Evolutionary conservation across 2,113 vertebrate genomes (phyloP), one percentile per base, ranked within the genome.

Genomic region (Antechinus stuartii): DNA sequence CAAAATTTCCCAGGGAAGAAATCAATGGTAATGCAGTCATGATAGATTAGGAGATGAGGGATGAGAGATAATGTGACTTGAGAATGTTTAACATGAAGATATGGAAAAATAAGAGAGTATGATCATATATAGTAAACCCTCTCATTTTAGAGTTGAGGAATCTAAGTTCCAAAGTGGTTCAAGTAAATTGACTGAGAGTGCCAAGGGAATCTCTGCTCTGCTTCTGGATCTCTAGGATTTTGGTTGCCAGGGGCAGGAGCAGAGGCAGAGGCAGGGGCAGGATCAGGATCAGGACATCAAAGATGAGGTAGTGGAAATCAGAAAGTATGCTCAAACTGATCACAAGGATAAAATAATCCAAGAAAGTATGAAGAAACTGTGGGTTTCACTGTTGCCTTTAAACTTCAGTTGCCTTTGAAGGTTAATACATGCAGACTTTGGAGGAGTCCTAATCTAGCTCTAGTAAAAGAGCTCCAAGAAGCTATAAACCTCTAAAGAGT

Each of bases 401-500:
- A 49, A 49, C 49, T 49, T 52, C 50, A 22, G 35, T 19, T 76
- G 89, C 56, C 96, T 92, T 84, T 96, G 95, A 96, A 97, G 95
- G 95, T 95, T 50, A 93, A 95, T 53, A 47, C 90, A 94, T 91
- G 92, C 92, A 76, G 57, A 95, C 89, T 89, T 95, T 92, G 50
- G 27, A 92, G 93, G 94, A 92, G 90, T 1, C 54, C 27, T 54
- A 91, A 93, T 91, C 54, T 54, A 22, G 96, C 91, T 92, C 25
- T 35, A 35, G 47, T 76, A 92, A 35, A 92, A 50, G 61, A 90
- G 50, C 50, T 61, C 84, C 93, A 52, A 5, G 95, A 94, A 35
- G 54, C 93, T 42, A 23, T 84, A 26, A 35, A 93, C 25, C 91
- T 95, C 95, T 0, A 4, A 7, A 47, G 61, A 93, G 84, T 23